Evolutionary conservation across 1,140 invertebrate species (phyloP), one percentile per base, ranked within the genome.

Genomic region (Pseudomyrmex concolor): DNA sequence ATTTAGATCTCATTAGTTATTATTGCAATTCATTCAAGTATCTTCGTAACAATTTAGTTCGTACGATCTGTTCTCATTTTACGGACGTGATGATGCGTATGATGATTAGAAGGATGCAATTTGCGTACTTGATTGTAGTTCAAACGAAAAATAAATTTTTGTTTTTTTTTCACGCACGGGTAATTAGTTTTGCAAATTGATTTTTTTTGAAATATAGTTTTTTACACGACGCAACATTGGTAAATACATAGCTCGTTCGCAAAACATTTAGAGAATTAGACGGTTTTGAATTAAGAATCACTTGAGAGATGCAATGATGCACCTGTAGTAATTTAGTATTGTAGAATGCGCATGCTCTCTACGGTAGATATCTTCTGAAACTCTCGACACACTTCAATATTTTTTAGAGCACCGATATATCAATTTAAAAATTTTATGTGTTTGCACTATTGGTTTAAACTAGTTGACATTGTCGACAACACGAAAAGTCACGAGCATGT

Each of bases 401-500:
- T 50, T 50, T 57, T 34, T 34, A 80, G 66, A 71, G 55, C 66
- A 78, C n/a, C 59, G 15, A 22, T 59, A 22, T 59, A 76, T 8
- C 66, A 34, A 34, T 34, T 25, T n/a, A 15, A 68, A 43, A 48
- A 22, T 1, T 68, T 5, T 34, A 34, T 34, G 43, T 59, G 9
- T 78, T 22, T 78, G 76, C 76, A 78, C 13, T 17, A 78, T 9
- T 34, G 64, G n/a, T 78, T 80, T 12, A n/a, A 59, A 5, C 71
- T 57, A 59, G 59, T 43, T 80, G 54, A 48, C 64, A 76, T 76
- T 54, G 43, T 3, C 2, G 12, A 71, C n/a, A n/a, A 80, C 73
- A 77, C 48, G 0, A 67, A 68, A 68, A 43, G 60, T 19, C n/a
- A 45, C 19, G n/a, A 80, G 76, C 76, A 80, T 80, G 76, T 59